Conservation (phyloP, 2,113 vertebrate species). For the Neomonachus schauinslandi region DNA sequence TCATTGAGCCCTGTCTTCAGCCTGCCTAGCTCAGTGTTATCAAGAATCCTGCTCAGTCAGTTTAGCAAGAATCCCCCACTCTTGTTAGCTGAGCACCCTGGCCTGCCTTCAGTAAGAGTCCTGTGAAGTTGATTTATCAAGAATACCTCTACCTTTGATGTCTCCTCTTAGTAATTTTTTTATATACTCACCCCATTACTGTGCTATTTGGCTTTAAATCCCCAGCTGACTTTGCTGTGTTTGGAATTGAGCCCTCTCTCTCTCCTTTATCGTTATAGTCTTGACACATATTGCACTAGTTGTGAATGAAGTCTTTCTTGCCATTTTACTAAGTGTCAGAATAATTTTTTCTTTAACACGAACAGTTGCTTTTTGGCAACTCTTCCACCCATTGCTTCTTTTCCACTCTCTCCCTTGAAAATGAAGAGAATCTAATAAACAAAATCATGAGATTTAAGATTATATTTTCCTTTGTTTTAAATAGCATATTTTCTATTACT, state of each 20-base stretch:
- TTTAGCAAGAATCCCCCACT: neutral
- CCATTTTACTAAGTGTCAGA: neutral
- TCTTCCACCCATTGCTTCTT: neutral
- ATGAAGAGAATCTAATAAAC: neutral
- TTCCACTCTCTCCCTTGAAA: neutral
- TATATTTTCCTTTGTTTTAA: neutral
- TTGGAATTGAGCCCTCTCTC: neutral
- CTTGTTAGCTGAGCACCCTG: neutral
- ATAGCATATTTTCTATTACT: neutral
- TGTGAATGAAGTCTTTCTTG: neutral
- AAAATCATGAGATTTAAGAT: neutral
- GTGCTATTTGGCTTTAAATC: neutral
- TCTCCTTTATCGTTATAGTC: neutral
- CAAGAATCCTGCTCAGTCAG: neutral
- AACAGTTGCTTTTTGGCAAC: neutral
- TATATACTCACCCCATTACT: neutral
- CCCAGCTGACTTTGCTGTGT: neutral
- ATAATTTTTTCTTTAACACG: neutral
- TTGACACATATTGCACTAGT: neutral
- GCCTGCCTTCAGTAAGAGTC: neutral
- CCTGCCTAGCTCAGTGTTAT: neutral
- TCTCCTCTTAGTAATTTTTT: neutral
- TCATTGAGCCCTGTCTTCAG: neutral
- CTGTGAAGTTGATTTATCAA: neutral
- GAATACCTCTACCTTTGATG: neutral